Base-by-base conservation (phyloP, 2,113 vertebrate species). In the Drymodes brunneopygia region DNA sequence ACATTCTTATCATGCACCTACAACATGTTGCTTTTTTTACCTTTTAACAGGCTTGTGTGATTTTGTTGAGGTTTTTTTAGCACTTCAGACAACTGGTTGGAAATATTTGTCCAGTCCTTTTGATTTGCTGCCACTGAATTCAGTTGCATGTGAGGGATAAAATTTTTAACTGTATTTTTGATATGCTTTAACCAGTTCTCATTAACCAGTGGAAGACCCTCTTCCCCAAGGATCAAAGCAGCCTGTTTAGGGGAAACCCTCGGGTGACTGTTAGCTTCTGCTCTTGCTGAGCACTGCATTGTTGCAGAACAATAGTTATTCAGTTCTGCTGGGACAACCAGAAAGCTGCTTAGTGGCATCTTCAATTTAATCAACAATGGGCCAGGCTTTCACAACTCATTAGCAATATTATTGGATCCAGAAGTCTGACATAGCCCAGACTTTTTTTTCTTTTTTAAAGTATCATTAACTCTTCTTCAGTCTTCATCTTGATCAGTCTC, bases 221-320 rank as follows among this genome's bases (percentile, higher is more conserved):
- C 36, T 73, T 90, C 75, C 54, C 1, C 47, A 66, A 44, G 75
- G 73, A 83, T 71, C 88, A 92, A 85, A 81, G 58, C 72, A 88
- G 80, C 19, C 90, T 33, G 54, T 70, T 51, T 11, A 33, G 42
- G 20, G 64, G 35, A 92, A 89, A 17, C 47, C 92, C 79, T 66
- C 50, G 45, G 74, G 79, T 82, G 50, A 72, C 36, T 42, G 28
- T 36, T 40, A 53, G 70, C 70, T 60, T 62, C 86, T 78, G 90
- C 90, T 90, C 88, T 94, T 77, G 82, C 95, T 78, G 88, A 92
- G 92, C 19, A 0, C 71, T 54, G 58, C 8, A 93, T 95, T 97
- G 94, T 93, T 90, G 69, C 27, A 38, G 86, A 97, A 97, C 91
- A 95, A 97, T 95, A 90, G 88, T 77, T 83, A 93, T 67, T 96